A percentile compares a stretch with the other conserved stretches of the same genome.
Evolutionary conservation across 2,113 vertebrate species (phyloP).

Genomic region (Saguinus midas): DNA sequence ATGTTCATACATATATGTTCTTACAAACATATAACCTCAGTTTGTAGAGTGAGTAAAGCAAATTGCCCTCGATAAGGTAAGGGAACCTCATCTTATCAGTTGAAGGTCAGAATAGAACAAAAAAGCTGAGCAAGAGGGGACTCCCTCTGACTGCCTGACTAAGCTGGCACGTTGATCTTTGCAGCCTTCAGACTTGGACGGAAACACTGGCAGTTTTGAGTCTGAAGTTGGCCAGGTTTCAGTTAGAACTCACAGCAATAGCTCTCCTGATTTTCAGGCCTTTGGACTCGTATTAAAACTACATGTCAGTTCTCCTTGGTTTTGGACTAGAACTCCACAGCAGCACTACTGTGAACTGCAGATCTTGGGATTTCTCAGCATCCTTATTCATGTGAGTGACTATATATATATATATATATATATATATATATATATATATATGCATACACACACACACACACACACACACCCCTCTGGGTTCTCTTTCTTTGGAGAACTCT

Average conservation of each 20-base stretch:
- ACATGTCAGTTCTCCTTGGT: background rate
- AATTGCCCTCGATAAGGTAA: background rate
- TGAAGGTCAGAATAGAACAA: background rate
- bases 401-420: no score
- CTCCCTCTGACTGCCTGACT: background rate
- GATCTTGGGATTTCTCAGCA: background rate
- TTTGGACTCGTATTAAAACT: background rate
- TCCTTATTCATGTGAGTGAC: background rate
- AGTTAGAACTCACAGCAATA: no score
- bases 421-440: no score
- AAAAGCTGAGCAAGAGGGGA: fast-evolving
- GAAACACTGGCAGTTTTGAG: background rate
- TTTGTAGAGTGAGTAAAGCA: background rate
- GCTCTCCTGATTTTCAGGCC: background rate
- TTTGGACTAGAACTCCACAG: background rate
- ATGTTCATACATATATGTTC: no score
- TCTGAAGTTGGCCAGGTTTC: background rate
- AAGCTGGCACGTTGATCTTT: background rate
- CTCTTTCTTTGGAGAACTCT: background rate
- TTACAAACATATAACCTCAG: background rate
- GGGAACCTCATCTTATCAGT: background rate
- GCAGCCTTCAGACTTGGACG: background rate
- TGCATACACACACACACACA: fast-evolving
- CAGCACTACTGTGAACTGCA: fast-evolving
- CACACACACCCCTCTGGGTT: background rate